Evolutionary conservation across 2,113 vertebrate species (phyloP).

Genomic region (Sprattus sprattus): DNA sequence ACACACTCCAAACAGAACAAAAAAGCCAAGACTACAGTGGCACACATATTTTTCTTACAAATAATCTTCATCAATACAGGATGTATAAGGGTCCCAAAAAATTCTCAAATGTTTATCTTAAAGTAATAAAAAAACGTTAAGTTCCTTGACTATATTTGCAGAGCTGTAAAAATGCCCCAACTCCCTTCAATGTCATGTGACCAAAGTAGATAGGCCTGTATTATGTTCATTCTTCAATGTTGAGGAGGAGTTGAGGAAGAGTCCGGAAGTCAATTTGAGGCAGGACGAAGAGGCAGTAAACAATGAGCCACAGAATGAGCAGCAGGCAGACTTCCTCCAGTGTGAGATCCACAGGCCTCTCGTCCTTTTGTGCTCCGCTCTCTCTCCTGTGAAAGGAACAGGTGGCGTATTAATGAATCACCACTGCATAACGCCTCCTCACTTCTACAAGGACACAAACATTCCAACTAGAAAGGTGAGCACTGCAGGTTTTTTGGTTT

Average conservation of each 20-base stretch:
- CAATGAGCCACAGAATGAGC: constrained; percentile 85
- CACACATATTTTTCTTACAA: not conserved
- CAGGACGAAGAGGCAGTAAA: constrained; percentile 87
- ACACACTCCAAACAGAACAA: not conserved
- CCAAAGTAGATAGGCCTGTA: not conserved
- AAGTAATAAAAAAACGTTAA: not conserved
- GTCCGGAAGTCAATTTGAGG: constrained; percentile 78
- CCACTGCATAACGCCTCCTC: not conserved
- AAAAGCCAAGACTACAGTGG: not conserved
- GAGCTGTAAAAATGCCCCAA: not conserved
- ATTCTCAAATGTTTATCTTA: not conserved
- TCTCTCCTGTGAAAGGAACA: constrained; percentile 28
- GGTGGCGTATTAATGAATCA: not conserved
- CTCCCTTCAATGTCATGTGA: not conserved
- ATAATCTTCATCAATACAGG: not conserved
- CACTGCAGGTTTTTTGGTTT: not conserved
- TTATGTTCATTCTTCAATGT: constrained; percentile 54
- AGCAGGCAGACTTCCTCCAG: constrained; percentile 74
- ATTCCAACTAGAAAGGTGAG: not conserved
- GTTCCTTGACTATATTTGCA: constrained; percentile 28
- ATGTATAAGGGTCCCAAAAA: not conserved
- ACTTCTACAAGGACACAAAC: not conserved
- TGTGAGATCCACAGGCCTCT: constrained; percentile 18
- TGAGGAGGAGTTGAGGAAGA: constrained; percentile 64
- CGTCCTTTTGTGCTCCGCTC: not conserved